Evolutionary conservation across 2,888 invertebrate species (phyloP), one percentile per base, ranked within the genome.

Genomic region (Adelognathus sp.): DNA sequence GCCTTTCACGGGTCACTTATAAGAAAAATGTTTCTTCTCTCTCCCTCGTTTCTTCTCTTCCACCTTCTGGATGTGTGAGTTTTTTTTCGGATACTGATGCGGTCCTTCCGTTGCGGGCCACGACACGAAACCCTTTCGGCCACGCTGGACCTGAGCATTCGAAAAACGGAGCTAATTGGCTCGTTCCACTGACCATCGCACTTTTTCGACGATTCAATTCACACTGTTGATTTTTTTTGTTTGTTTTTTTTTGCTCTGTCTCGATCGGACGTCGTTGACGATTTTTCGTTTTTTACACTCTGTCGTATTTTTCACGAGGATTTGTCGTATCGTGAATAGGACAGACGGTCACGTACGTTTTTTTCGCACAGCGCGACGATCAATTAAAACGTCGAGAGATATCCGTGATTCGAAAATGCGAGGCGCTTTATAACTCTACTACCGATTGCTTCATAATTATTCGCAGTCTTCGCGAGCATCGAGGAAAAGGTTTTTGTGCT

Each of bases 91-190:
- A 41, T 41, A 71, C 60, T 24, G 46, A 21, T 44, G 44, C 31
- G 14, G 41, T 44, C 60, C 66, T 66, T 61, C 74, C 74, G 79
- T 74, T 75, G 66, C 36, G 61, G 33, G 33, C 14, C 56, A 11
- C 16, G 27, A 7, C 18, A 29, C 16, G 58, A 70, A 67, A 56
- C 54, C 50, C 54, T 63, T 63, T 64, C 58, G 58, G 63, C 50
- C 44, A 44, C 70, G 61, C 67, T 56, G 71, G 77, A 83, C 76
- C 81, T 88, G 87, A 88, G 89, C 88, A 88, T 89, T 88, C 81
- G 86, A 81, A 86, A n/a, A n/a, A n/a, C 85, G 86, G 85, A 86
- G 88, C 89, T 90, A 90, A 90, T 90, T 90, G 90, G 90, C 89
- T 87, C 87, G 87, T 88, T n/a, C 86, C 86, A 85, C 85, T 88